Base-by-base conservation (phyloP, 2,888 invertebrate species). In the Lepidochitona cinerea region DNA sequence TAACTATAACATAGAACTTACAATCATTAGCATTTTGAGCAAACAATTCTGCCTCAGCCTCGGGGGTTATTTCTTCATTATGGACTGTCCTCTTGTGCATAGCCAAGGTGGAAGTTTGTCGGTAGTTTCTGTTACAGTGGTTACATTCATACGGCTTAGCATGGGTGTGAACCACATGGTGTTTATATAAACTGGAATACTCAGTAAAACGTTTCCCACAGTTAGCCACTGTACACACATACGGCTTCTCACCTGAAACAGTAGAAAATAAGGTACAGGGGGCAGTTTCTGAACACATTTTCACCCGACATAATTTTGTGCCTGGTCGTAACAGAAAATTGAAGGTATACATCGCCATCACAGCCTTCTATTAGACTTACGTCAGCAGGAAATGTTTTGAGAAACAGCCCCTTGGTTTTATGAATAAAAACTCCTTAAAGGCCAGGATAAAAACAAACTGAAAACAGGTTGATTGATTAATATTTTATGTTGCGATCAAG, bases 171-270 rank as follows among this genome's bases (percentile, higher is more conserved):
- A 92, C 93, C 49, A 92, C 91, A 81, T 93, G 93, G 86, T 94
- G 94, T 85, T 94, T 94, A 87, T 94, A 94, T 26, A 94, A 91
- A 81, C 94, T 94, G 68, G 94, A 94, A 87, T 94, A 94, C 87
- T 94, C 94, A 0, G 94, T 94, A 83, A 94, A 94, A 66, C 93
- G 90, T 85, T 93, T 93, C 32, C 92, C 92, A 87, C 94, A 94
- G 67, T 93, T 93, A 90, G 85, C 90, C 18, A 93, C 92, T 18
- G 92, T 90, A 85, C 94, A 94, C 29, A 92, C 92, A 82, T 93
- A 94, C 0, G 94, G 94, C 85, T 94, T 94, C 85, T 94, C 94
- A 29, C 91, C 91, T 91, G 78, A 0, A n/a, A n/a, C n/a, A n/a
- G n/a, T n/a, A n/a, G n/a, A n/a, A n/a, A n/a, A n/a, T n/a, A n/a